Evolutionary conservation across 2,113 vertebrate species (phyloP), one percentile per base, ranked within the genome.

Genomic region (Edolisoma coerulescens): DNA sequence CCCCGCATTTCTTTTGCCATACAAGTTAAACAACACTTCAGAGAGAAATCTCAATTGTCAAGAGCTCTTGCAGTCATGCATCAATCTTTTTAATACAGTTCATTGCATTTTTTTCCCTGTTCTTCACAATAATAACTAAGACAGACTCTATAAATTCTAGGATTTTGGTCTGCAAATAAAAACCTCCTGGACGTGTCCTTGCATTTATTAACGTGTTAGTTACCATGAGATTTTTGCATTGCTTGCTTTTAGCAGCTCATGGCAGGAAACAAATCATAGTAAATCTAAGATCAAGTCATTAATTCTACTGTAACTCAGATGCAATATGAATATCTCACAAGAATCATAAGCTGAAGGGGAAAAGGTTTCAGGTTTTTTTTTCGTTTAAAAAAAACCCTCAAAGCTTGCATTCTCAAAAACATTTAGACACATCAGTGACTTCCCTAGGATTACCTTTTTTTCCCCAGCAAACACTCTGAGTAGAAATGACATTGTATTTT

Each of bases 21-120:
- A 56, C 33, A 16, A 27, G 45, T 93, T 91, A 93, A 95, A 94
- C 59, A 94, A 93, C 37, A 17, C 68, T 84, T 91, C 71, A 78
- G 56, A 95, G 76, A 82, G 79, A 93, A 90, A 95, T 54, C 63
- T 61, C 63, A 74, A 33, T 92, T 84, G 84, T 85, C 76, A 83
- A 68, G 81, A 83, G 37, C 23, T 95, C 49, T 96, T 13, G 9
- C 61, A 79, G 75, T 24, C 79, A 87, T 30, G 16, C 60, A 94
- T 95, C 74, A 90, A 91, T 96, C 91, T 87, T 93, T 89, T 95
- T 94, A 96, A 89, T 77, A 84, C 70, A 91, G 42, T 90, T 93
- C 52, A 85, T 50, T 49, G 50, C 13, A 4, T 8, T 78, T 78
- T 32, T 30, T n/a, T 1, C 16, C 42, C 21, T 45, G n/a, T 33